A percentile compares a stretch with the other conserved stretches of the same genome.
Conservation (phyloP, 2,888 invertebrate species). For the Augiades crinisus region DNA sequence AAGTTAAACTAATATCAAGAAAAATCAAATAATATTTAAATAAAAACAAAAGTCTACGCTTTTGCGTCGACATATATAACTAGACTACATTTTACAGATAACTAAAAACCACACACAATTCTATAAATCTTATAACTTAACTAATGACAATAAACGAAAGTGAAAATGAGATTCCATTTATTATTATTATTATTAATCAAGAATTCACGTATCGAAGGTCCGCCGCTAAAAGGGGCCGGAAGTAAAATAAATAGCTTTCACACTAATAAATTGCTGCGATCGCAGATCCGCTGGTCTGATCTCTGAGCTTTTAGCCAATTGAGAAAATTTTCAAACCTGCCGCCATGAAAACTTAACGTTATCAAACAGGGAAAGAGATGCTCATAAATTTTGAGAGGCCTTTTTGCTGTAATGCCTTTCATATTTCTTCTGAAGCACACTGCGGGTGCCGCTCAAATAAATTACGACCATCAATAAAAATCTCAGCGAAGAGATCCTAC, state of each 20-base stretch:
- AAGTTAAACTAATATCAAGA: too few relatives aligned
- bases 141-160: too few relatives aligned
- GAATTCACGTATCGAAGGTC: slow-evolving; percentile 8
- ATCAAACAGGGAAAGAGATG: slow-evolving; percentile 74
- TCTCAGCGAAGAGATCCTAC: slow-evolving; percentile 69
- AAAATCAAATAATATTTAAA: too few relatives aligned
- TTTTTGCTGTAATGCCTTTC: slow-evolving; percentile 79
- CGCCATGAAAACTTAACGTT: slow-evolving; percentile 56
- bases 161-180: too few relatives aligned
- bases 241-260: slow-evolving; percentile 36
- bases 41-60: too few relatives aligned
- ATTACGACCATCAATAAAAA: slow-evolving; percentile 80
- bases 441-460: slow-evolving; percentile 79
- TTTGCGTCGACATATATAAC: too few relatives aligned
- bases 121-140: too few relatives aligned
- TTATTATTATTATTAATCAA: too few relatives aligned
- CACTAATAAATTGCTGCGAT: slow-evolving; percentile 38
- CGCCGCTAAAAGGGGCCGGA: slow-evolving; percentile 6
- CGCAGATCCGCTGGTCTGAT: slow-evolving; percentile 40
- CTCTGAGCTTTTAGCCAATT: slow-evolving; percentile 54
- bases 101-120: too few relatives aligned
- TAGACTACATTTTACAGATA: too few relatives aligned
- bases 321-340: slow-evolving; percentile 51
- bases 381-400: slow-evolving; percentile 78
- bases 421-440: slow-evolving; percentile 76